Conservation (phyloP, 1,140 invertebrate species). For the Littorina saxatilis region DNA sequence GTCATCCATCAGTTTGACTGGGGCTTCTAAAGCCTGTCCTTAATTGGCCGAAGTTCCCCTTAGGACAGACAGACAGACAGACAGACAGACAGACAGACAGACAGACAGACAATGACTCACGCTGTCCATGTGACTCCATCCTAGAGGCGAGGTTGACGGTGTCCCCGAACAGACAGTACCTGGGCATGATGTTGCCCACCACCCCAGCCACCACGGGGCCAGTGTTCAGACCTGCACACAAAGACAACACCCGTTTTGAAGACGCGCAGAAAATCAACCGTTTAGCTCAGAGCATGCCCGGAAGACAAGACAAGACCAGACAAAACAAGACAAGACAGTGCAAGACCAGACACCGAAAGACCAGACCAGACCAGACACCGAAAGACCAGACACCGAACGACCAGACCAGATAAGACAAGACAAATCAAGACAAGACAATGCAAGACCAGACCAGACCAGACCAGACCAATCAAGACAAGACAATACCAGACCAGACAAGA, state of each 20-base stretch:
- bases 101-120: neutral
- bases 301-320: no score
- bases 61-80: neutral
- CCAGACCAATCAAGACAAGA: no score
- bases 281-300: no score
- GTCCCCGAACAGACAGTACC: slow-evolving; percentile 33
- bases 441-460: no score
- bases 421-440: neutral
- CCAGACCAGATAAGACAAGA: neutral
- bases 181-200: slow-evolving; percentile 33
- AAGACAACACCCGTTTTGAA: no score
- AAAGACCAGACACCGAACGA: neutral
- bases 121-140: slow-evolving; percentile 27
- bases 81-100: neutral
- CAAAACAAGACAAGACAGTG: no score
- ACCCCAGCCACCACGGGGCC: slow-evolving; percentile 30
- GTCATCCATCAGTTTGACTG: no score
- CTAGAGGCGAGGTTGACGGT: slow-evolving; percentile 33
- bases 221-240: slow-evolving; percentile 24
- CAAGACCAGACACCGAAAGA: neutral
- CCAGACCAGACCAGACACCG: no score
- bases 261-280: no score
- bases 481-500: no score
- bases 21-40: no score
- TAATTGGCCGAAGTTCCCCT: no score